Evolutionary conservation across 2,797 vertebrate species (phyloP).

Genomic region (Cyprinodon diabolis): DNA sequence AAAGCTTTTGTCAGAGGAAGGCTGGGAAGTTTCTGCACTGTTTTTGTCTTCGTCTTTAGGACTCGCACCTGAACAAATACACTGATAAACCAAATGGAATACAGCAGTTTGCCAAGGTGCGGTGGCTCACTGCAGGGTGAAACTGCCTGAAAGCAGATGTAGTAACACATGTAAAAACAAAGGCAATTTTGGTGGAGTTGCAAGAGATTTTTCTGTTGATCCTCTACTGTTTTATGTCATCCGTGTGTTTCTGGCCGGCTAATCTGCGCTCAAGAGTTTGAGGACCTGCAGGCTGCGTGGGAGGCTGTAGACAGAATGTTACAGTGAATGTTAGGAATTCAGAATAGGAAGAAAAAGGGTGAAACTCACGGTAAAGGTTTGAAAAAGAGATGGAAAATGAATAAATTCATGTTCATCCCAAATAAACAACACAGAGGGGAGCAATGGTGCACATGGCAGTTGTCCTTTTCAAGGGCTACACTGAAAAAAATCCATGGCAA

Average conservation of each 20-base stretch:
- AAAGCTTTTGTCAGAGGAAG: constrained; percentile 31
- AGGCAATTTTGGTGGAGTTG: constrained; percentile 31
- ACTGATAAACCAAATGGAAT: constrained; percentile 40
- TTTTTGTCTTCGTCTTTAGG: constrained; percentile 25
- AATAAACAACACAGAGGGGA: not conserved
- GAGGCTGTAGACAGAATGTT: constrained; percentile 75
- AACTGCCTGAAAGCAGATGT: constrained; percentile 54
- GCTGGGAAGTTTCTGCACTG: constrained; percentile 27
- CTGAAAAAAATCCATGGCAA: too few species aligned
- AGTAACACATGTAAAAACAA: constrained; percentile 56
- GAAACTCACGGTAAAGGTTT: not conserved
- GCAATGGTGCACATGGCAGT: not conserved
- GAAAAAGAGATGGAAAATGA: not conserved
- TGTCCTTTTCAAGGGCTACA: not conserved
- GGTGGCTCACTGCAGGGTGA: constrained; percentile 17
- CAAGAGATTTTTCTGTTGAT: constrained; percentile 52
- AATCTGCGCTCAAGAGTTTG: constrained; percentile 68
- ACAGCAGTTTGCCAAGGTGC: constrained; percentile 9
- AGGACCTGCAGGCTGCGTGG: constrained; percentile 77
- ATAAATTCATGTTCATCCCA: not conserved
- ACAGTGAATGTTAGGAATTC: constrained; percentile 75
- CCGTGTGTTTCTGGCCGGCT: constrained; percentile 27
- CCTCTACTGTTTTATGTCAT: constrained; percentile 35
- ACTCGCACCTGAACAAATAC: constrained; percentile 72
- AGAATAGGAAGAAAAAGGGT: not conserved